phyloP scores from a whole-genome alignment of 2,113 vertebrate genomes.

The Scophthalmus maximus region DNA sequence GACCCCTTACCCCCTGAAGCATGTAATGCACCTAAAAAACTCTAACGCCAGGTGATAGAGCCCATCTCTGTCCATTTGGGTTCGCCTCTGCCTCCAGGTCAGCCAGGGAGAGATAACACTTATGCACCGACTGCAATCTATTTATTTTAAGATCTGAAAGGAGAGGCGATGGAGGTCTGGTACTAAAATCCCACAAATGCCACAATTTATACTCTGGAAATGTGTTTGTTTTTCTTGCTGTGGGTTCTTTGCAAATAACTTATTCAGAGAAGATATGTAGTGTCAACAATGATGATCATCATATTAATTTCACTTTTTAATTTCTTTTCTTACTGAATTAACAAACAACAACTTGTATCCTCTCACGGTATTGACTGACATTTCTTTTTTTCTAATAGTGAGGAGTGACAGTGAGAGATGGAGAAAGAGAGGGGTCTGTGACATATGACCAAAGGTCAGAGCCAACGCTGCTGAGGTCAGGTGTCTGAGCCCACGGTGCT shows the following conservation, averaged over 20 bases:
- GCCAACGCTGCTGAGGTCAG: constrained; percentile 26
- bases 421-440: not conserved
- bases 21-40: constrained; percentile 32
- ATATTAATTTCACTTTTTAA: not conserved
- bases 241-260: constrained; percentile 1
- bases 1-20: constrained; percentile 31
- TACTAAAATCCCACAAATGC: not conserved
- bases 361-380: not conserved
- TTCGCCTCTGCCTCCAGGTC: constrained; percentile 35
- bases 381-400: not conserved
- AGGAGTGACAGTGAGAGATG: constrained; percentile 14
- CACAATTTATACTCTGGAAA: not conserved
- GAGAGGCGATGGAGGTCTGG: not conserved
- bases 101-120: constrained; percentile 25
- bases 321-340: not conserved
- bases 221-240: not conserved
- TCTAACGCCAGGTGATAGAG: constrained; percentile 38
- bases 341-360: no score
- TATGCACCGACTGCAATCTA: constrained; percentile 2
- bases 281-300: no score
- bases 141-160: constrained; percentile 20
- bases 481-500: not conserved
- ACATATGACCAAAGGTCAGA: constrained; percentile 38
- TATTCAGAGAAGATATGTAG: no score
- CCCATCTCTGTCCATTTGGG: constrained; percentile 36